These are phyloP conservation scores for Scaptomyza pallida DNA, from an alignment of 1,140 invertebrate genomes.

Conservation along the genomic window DNA sequence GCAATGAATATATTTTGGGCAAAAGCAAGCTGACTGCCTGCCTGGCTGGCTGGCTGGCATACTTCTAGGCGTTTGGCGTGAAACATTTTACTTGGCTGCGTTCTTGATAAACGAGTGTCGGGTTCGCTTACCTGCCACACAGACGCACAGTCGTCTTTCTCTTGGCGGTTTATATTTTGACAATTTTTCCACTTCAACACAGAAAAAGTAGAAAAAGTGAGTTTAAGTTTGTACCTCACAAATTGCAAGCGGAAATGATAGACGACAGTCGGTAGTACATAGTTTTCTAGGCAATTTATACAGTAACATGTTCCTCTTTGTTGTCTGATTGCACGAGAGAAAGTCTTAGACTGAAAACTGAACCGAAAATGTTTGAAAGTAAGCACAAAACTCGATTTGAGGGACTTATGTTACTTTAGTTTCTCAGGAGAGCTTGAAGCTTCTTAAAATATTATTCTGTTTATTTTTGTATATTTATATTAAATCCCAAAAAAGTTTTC, in stretches of 20 bases:
- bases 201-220: neutral
- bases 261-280: conserved; percentile 72
- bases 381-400: conserved; percentile 59
- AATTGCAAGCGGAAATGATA: conserved; percentile 77
- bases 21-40: conserved; percentile 34
- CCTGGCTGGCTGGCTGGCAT: conserved; percentile 45
- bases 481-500: neutral
- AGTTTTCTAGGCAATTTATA: conserved; percentile 80
- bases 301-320: conserved; percentile 66
- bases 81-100: conserved; percentile 59
- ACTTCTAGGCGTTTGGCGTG: conserved; percentile 74
- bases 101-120: conserved; percentile 70
- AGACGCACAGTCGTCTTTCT: neutral
- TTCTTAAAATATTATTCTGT: no score
- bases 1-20: conserved; percentile 78
- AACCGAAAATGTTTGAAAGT: neutral
- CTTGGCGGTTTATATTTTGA: conserved; percentile 73
- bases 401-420: conserved; percentile 39
- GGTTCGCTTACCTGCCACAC: conserved; percentile 44
- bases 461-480: no score
- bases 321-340: conserved; percentile 47
- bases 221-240: conserved; percentile 28
- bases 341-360: conserved; percentile 18
- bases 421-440: conserved; percentile 3
- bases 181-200: conserved; percentile 44